phyloP scores from a whole-genome alignment of 2,888 invertebrate genomes.

The Thecophora atra region DNA sequence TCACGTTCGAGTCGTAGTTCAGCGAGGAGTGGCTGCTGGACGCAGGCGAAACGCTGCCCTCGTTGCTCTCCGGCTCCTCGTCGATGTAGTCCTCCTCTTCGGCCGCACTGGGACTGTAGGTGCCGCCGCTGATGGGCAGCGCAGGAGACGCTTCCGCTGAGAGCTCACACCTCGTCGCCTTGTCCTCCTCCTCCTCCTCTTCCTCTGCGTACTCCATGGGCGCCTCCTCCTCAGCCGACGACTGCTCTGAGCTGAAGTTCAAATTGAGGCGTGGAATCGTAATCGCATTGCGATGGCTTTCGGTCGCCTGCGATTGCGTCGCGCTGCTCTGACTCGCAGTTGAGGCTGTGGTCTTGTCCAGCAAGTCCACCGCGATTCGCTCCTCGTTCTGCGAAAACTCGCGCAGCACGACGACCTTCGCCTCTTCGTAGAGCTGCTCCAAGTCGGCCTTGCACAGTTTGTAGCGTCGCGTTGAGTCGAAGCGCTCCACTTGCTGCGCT shows the following conservation, averaged over 20 bases:
- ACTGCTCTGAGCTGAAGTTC: conserved; percentile 52
- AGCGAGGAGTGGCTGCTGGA: background rate
- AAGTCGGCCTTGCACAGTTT: conserved; percentile 64
- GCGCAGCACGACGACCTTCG: conserved; percentile 57
- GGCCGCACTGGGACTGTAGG: conserved; percentile 51
- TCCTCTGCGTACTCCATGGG: background rate
- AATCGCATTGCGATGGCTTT: conserved; percentile 9
- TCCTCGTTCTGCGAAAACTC: conserved; percentile 53
- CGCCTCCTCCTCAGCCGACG: conserved; percentile 40
- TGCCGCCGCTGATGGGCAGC: conserved; percentile 37
- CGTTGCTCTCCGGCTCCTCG: background rate
- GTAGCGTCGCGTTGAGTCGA: conserved; percentile 61
- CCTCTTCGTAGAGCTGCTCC: conserved; percentile 65
- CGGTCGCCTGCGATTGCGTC: conserved; percentile 14
- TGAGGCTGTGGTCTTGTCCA: conserved; percentile 47
- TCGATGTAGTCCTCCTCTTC: conserved; percentile 46
- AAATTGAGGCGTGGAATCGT: conserved; percentile 54
- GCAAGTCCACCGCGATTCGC: conserved; percentile 50
- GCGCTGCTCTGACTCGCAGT: conserved; percentile 38
- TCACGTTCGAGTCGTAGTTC: conserved; percentile 1
- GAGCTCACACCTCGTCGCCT: conserved; percentile 16
- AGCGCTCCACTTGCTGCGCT: conserved; percentile 62
- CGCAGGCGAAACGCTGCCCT: background rate
- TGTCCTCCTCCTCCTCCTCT: conserved; percentile 38
- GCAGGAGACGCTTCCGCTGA: conserved; percentile 29